Base-by-base conservation (phyloP, 2,888 invertebrate species). In the Cantharis nigra region DNA sequence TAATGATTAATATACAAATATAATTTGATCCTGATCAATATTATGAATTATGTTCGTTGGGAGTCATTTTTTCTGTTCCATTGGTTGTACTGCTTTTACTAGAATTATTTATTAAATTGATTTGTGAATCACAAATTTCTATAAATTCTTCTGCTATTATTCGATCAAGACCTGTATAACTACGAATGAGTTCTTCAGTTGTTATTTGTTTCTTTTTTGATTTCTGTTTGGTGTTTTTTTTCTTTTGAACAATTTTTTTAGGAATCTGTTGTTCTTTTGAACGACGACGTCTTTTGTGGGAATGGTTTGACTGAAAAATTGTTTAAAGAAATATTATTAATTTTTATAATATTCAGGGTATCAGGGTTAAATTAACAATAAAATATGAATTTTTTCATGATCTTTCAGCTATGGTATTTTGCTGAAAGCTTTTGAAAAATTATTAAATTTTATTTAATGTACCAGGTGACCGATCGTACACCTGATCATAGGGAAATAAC, bases 71-170 rank as follows among this genome's bases (percentile, higher is more conserved):
- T 63, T 77, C 77, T n/a, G 75, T 76, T 20, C 79, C 70, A 72
- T 82, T 83, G 64, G 82, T 82, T 13, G 20, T 75, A 70, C 81
- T 80, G 49, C 81, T 80, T 70, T 81, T 82, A n/a, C 82, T 83
- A 10, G 82, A 83, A 70, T 86, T 87, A 80, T 86, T 85, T 26
- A 87, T 81, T 79, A 86, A 86, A 75, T 84, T 85, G 16, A 91
- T 88, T 82, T 88, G 90, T 86, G 90, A 90, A 85, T 92, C 91
- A 85, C 91, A 92, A 72, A 91, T 91, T 70, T 91, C 91, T 81
- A 92, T 92, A 86, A 92, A 92, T 87, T 92, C 91, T 85, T 92
- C 92, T 11, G 92, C 92, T 85, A 92, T 92, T 5, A 91, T 89
- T 81, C 92, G 90, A 86, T 92, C 92, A 49, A 92, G 88, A 0